Percentiles rank a stretch among this genome's conserved stretches.
Evolutionary conservation across 2,888 invertebrate species (phyloP).

Genomic region (Polydrusus pterygomalis): DNA sequence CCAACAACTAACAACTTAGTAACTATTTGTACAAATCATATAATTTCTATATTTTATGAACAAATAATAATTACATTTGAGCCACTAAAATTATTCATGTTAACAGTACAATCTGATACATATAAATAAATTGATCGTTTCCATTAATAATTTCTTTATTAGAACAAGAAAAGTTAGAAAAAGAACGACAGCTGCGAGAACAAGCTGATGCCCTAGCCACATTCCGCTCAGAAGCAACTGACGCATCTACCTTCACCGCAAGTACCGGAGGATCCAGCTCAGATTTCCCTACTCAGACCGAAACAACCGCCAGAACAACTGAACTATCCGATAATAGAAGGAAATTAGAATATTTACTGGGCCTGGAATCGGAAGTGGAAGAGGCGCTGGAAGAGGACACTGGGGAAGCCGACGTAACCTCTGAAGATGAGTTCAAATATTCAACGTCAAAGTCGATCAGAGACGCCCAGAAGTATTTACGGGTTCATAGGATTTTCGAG

Average conservation of each 20-base stretch:
- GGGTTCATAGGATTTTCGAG: slow-evolving; percentile 70
- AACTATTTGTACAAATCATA: no score
- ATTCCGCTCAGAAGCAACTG: neutral
- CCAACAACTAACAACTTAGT: no score
- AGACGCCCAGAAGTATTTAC: slow-evolving; percentile 69
- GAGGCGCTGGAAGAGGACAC: slow-evolving; percentile 17
- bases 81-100: no score
- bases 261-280: slow-evolving; percentile 37
- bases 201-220: neutral
- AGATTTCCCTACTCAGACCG: slow-evolving; percentile 54
- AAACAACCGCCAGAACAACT: slow-evolving; percentile 31
- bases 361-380: slow-evolving; percentile 37
- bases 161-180: neutral
- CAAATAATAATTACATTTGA: no score
- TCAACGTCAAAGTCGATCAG: slow-evolving; percentile 62
- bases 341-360: slow-evolving; percentile 65
- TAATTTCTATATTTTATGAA: no score
- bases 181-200: slow-evolving; percentile 9
- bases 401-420: slow-evolving; percentile 28
- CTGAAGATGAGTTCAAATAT: slow-evolving; percentile 57
- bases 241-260: slow-evolving; percentile 27
- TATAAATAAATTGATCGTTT: neutral
- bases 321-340: slow-evolving; percentile 42
- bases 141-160: neutral
- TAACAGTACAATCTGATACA: no score